These are phyloP conservation scores for Dinomys branickii DNA, from an alignment of 2,113 vertebrate species.

Conservation along the genomic window DNA sequence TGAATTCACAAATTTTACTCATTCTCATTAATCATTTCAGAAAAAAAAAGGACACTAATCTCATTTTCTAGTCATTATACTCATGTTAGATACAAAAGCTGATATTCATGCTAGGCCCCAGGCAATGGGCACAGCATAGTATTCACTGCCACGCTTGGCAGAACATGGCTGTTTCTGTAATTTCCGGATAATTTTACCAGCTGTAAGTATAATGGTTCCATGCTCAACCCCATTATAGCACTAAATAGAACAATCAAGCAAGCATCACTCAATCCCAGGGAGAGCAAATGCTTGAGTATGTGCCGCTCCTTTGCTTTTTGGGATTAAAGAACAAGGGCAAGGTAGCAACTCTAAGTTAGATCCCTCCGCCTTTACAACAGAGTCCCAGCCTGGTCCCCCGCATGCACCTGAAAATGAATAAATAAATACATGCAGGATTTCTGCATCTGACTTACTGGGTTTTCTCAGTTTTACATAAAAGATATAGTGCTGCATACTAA, in stretches of 20 bases:
- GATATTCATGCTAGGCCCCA: background rate
- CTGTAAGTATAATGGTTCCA: background rate
- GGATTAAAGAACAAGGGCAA: background rate
- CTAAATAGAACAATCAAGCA: background rate
- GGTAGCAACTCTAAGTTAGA: background rate
- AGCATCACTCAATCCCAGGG: background rate
- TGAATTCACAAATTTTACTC: background rate
- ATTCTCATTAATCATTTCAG: background rate
- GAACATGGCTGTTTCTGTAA: background rate
- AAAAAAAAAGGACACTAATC: background rate
- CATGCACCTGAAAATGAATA: background rate
- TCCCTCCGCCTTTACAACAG: background rate
- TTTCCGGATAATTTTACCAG: background rate
- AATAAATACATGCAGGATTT: background rate
- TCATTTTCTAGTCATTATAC: background rate
- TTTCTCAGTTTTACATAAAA: background rate
- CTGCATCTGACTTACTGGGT: background rate
- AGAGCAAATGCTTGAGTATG: background rate
- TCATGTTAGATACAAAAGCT: background rate
- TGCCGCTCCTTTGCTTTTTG: background rate
- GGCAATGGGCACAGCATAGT: rapidly evolving
- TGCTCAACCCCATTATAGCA: background rate
- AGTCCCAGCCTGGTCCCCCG: background rate
- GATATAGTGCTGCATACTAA: background rate
- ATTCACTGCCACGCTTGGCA: background rate